A percentile compares a stretch with the other conserved stretches of the same genome.
phyloP scores from a whole-genome alignment of 2,113 vertebrate genomes.

The Australoheros scitulus region DNA sequence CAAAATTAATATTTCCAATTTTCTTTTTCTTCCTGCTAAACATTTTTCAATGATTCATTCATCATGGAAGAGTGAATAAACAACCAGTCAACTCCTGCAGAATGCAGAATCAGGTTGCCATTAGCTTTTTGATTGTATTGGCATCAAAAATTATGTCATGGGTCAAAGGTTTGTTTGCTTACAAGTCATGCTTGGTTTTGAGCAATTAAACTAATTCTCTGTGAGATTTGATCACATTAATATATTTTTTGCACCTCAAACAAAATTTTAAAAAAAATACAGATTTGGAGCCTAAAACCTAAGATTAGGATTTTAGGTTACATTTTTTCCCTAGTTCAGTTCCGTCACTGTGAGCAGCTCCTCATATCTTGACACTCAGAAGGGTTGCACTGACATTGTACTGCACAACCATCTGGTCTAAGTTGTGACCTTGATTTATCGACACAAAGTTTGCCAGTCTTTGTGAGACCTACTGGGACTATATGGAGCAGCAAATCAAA shows the following conservation, averaged over 20 bases:
- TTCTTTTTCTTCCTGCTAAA: background rate
- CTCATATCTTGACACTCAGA: constrained; percentile 11
- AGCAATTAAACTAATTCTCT: background rate
- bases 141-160: too few species aligned
- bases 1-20: background rate
- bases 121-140: background rate
- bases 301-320: background rate
- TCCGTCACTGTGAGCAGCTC: background rate
- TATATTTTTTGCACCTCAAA: background rate
- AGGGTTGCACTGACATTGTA: background rate
- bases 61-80: too few species aligned
- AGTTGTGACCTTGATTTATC: constrained; percentile 43
- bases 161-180: background rate
- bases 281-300: background rate
- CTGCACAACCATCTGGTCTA: constrained; percentile 7
- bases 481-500: constrained; percentile 47
- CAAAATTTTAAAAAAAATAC: background rate
- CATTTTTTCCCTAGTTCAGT: background rate
- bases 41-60: background rate
- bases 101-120: background rate
- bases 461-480: constrained; percentile 38
- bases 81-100: background rate
- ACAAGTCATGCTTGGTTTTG: too few species aligned
- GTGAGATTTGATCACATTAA: background rate
- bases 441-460: constrained; percentile 36